Evolutionary conservation across 2,888 invertebrate species (phyloP), one percentile per base, ranked within the genome.

Genomic region (Ferrisia virgata): DNA sequence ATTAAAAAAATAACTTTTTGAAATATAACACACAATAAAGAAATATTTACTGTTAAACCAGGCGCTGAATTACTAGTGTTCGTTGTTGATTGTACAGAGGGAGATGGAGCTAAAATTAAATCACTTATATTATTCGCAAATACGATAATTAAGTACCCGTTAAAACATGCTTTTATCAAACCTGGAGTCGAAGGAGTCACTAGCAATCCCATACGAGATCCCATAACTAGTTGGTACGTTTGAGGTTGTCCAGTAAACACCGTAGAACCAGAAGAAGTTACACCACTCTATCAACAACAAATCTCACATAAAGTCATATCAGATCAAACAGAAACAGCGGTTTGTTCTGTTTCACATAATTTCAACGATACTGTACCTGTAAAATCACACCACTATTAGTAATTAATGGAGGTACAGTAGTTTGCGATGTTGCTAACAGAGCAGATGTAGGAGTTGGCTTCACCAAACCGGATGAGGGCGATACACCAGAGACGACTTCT

Each of bases 201-300:
- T 25, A 82, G 9, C 15, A 82, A 72, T 25, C 82, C 82, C 82
- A 82, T 82, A 15, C 82, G 39, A 69, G 82, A 64, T 28, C 39
- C 36, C 58, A 82, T 64, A 40, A 82, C 82, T 3, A 82, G 18
- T n/a, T 82, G 82, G 28, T 82, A 82, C 2, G 82, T 82, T n/a
- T 43, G 43, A 15, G 81, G 81, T n/a, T 79, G 79, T 8, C 79
- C 43, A 25, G 31, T 58, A 36, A 81, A 81, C 22, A 81, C 81
- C 0, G 82, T 2, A 8, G 81, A 47, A 15, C 53, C 33, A 1
- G 82, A 69, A 13, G 82, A 69, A 1, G 82, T 15, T 15, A 18
- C 36, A 4, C 81, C 81, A n/a, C 69, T 72, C 82, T 82, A 28
- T 0, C n/a, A 33, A 82, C 15, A 39, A 1, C 36, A 39, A 82